Evolutionary conservation across 2,888 invertebrate genomes (phyloP).

Genomic region (Esperia sulphurella): DNA sequence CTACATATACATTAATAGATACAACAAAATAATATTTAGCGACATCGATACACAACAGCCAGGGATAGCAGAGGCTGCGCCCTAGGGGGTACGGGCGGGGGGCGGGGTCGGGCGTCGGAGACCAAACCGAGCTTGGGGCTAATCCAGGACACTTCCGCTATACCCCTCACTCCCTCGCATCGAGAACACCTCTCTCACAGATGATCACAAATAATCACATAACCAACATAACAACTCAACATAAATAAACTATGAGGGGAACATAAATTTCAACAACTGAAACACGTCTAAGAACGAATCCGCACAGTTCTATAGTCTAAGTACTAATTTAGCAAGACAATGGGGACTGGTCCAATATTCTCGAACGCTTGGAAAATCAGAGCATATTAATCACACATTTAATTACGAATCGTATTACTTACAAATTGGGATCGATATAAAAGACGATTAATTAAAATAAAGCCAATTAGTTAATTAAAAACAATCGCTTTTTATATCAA

Average conservation of each 20-base stretch:
- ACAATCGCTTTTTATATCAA: conserved; percentile 39
- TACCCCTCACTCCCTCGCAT: conserved; percentile 79
- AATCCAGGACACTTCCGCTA: conserved; percentile 75
- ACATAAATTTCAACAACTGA: conserved; percentile 48
- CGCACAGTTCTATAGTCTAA: conserved; percentile 43
- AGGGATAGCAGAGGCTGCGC: conserved; percentile 78
- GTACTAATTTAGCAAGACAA: conserved; percentile 29
- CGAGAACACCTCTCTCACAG: conserved; percentile 80
- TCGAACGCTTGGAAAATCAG: conserved; percentile 54
- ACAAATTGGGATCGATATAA: conserved; percentile 38
- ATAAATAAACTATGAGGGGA: conserved; percentile 62
- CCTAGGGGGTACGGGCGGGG: conserved; percentile 63
- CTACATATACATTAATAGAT: conserved; percentile 63
- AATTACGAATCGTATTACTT: conserved; percentile 14
- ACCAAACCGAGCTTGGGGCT: conserved; percentile 45
- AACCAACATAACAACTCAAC: conserved; percentile 70
- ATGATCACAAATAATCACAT: conserved; percentile 74
- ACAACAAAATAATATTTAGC: conserved; percentile 61
- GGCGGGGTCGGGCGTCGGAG: conserved; percentile 68
- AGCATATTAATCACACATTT: conserved; percentile 29
- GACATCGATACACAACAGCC: conserved; percentile 79
- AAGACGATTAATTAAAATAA: conserved; percentile 21
- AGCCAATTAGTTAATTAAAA: not conserved
- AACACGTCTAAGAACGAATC: conserved; percentile 52
- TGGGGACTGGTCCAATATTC: conserved; percentile 48